Percentiles rank a stretch among this genome's conserved stretches.
phyloP scores from a whole-genome alignment of 2,888 invertebrate species.

The Limnephilus rhombicus region DNA sequence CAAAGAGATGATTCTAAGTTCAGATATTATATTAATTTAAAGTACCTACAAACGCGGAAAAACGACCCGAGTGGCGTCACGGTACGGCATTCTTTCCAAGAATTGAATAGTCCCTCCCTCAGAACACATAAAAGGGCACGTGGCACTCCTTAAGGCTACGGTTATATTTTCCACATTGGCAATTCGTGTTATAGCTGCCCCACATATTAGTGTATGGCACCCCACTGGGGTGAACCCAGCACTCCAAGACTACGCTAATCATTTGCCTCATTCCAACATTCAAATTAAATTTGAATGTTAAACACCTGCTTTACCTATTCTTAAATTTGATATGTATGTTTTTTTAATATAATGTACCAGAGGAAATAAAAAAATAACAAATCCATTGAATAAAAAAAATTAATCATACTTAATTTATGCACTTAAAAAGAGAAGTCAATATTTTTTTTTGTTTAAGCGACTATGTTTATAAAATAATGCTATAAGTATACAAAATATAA shows the following conservation, averaged over 20 bases:
- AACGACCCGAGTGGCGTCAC: too few relatives aligned
- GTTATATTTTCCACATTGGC: conserved; percentile 5
- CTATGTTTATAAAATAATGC: too few relatives aligned
- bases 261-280: neutral
- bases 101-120: neutral
- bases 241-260: neutral
- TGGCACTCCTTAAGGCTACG: neutral
- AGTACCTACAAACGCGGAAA: too few relatives aligned
- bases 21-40: too few relatives aligned
- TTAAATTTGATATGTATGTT: neutral
- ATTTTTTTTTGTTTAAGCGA: too few relatives aligned
- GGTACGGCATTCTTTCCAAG: neutral
- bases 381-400: neutral
- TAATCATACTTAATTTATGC: too few relatives aligned
- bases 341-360: neutral
- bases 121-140: neutral
- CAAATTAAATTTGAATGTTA: neutral
- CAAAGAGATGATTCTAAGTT: too few relatives aligned
- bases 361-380: neutral
- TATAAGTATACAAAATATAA: too few relatives aligned
- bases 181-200: neutral
- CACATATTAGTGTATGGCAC: neutral
- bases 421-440: too few relatives aligned
- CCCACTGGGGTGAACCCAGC: too few relatives aligned
- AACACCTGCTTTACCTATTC: neutral